Evolutionary conservation across 2,888 invertebrate species (phyloP), one percentile per base, ranked within the genome.

Genomic region (Drosophila pseudotalamancana): DNA sequence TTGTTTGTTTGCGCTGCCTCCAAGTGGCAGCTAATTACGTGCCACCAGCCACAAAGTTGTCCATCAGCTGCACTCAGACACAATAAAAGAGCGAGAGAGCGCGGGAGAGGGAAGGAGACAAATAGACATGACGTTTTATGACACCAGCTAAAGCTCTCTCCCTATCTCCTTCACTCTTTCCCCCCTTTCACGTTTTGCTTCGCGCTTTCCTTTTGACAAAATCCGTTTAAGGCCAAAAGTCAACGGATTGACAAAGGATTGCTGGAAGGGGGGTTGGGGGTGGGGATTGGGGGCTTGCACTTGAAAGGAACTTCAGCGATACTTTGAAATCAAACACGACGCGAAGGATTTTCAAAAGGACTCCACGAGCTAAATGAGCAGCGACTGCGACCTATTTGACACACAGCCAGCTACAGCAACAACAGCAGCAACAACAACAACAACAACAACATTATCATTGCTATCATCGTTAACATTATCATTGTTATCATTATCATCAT

Each of bases 311-410:
- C 79, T 66, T 61, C 74, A 66, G 29, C 75, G 88, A 87, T 88
- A 87, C 88, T 88, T 87, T 88, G 88, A 87, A 88, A 88, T 86
- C 79, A 74, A 84, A 88, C 71, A 80, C 87, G 84, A 46, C 60
- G 61, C 56, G 40, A 57, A 61, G 62, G 46, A 56, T 60, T 60
- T 53, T 56, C 4, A n/a, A 27, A 60, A 66, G 69, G 67, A 69
- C 69, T 53, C 21, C 19, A 31, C 32, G 64, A 31, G 32, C 54
- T 62, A 72, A 77, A 72, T 67, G 70, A 77, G 64, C 68, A 69
- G 46, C 72, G 56, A 49, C 43, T 53, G 71, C 71, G 70, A 75
- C 84, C 79, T 77, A 51, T 70, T 66, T 77, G 77, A 77, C 82
- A 73, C 50, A 50, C 50, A 48, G 43, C 46, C 49, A 37, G 6